Conservation (phyloP, 1,140 invertebrate species). For the Ruditapes philippinarum region DNA sequence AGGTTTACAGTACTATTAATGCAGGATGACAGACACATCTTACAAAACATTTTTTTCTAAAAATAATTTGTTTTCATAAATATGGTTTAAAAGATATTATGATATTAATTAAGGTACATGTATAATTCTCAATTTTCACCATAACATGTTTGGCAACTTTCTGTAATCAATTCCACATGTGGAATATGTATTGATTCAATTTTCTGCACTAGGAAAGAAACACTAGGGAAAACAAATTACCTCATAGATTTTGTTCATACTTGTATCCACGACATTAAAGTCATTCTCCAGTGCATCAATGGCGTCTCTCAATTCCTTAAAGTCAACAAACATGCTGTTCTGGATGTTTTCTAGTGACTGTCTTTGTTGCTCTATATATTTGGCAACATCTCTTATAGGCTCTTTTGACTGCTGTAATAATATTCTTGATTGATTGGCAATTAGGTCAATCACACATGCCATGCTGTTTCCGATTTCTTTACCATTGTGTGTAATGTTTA, state of each 20-base stretch:
- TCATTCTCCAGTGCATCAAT: background rate
- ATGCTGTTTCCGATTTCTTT: constrained; percentile 50
- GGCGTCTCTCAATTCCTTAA: background rate
- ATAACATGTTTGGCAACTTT: no score
- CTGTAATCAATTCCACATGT: no score
- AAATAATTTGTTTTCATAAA: no score
- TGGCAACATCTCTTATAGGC: constrained; percentile 11
- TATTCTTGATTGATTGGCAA: background rate
- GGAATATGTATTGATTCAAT: no score
- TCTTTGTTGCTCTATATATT: constrained; percentile 26
- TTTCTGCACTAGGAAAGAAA: no score
- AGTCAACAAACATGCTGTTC: background rate
- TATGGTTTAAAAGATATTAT: no score
- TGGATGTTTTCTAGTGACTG: background rate
- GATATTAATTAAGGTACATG: no score
- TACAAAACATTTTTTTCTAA: no score
- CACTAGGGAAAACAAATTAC: no score
- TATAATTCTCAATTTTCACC: no score
- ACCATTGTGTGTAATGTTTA: constrained; percentile 46
- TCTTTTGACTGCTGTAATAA: constrained; percentile 7
- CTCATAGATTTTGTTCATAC: background rate
- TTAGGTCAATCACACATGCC: constrained; percentile 47
- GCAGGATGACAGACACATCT: no score
- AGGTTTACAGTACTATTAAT: no score
- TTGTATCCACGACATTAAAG: background rate